A percentile compares a stretch with the other conserved stretches of the same genome.
Conservation (phyloP, 2,797 vertebrate species). For the Eupleurogrammus muticus region DNA sequence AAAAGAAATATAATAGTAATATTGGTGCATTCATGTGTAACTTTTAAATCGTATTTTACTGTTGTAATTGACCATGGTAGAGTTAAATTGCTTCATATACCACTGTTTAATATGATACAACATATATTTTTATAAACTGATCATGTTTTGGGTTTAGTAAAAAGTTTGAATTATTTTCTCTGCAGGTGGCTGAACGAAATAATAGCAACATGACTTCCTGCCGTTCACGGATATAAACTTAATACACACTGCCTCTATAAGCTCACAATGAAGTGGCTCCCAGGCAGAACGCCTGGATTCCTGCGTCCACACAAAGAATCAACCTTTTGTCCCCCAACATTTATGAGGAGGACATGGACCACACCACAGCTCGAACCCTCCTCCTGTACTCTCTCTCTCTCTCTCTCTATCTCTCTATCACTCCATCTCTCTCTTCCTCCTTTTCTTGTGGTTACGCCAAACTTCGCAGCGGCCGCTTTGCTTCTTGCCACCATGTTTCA, state of each 20-base stretch:
- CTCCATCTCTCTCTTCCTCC: background rate
- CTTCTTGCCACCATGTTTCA: slow-evolving; percentile 43
- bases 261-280: background rate
- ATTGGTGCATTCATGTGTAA: too few relatives aligned
- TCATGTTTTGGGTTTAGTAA: too few relatives aligned
- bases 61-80: too few relatives aligned
- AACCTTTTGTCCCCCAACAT: slow-evolving; percentile 6
- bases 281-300: slow-evolving; percentile 21
- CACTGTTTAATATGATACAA: too few relatives aligned
- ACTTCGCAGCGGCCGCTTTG: background rate
- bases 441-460: slow-evolving; percentile 4
- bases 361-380: slow-evolving; percentile 11
- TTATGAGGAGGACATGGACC: slow-evolving; percentile 3
- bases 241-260: background rate
- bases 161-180: too few relatives aligned
- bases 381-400: background rate
- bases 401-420: background rate
- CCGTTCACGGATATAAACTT: background rate
- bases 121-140: too few relatives aligned
- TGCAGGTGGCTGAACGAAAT: too few relatives aligned
- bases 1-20: too few relatives aligned
- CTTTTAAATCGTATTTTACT: too few relatives aligned
- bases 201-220: background rate
- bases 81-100: too few relatives aligned
- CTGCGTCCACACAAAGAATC: slow-evolving; percentile 23